Percentiles rank a stretch among this genome's conserved stretches.
phyloP scores from a whole-genome alignment of 2,888 invertebrate genomes.

The Lycophotia porphyrea region DNA sequence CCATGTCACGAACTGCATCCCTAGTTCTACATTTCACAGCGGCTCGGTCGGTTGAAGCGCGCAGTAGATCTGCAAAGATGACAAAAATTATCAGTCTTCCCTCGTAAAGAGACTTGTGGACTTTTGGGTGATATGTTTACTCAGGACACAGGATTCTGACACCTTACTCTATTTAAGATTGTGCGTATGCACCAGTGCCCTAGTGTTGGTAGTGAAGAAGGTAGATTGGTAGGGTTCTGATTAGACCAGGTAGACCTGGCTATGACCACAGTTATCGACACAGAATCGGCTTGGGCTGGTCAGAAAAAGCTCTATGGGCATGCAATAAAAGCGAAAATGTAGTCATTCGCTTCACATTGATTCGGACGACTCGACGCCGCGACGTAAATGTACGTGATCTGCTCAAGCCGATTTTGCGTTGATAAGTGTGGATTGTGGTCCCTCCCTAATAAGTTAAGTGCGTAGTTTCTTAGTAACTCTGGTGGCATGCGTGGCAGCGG shows the following conservation, averaged over 20 bases:
- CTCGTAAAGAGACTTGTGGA: neutral
- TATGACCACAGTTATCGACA: no score
- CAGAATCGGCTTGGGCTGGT: neutral
- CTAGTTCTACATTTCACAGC: neutral
- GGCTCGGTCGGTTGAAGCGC: neutral
- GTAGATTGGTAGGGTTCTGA: neutral
- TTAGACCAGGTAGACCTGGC: neutral
- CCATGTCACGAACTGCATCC: neutral
- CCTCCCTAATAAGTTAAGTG: neutral
- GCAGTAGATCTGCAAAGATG: neutral
- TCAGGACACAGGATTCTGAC: neutral
- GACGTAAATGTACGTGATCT: neutral
- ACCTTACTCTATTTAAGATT: neutral
- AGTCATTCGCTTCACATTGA: neutral
- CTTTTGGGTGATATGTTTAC: neutral
- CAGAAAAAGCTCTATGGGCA: neutral
- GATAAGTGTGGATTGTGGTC: neutral
- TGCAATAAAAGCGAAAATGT: neutral
- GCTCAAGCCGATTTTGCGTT: slow-evolving; percentile 1
- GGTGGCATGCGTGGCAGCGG: slow-evolving; percentile 7
- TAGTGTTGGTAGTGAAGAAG: neutral
- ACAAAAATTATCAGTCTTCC: neutral
- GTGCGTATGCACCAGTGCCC: neutral
- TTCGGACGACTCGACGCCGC: neutral
- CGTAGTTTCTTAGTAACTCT: slow-evolving; percentile 36